Base-by-base conservation (phyloP, 2,797 vertebrate genomes). In the Leuciscus waleckii region DNA sequence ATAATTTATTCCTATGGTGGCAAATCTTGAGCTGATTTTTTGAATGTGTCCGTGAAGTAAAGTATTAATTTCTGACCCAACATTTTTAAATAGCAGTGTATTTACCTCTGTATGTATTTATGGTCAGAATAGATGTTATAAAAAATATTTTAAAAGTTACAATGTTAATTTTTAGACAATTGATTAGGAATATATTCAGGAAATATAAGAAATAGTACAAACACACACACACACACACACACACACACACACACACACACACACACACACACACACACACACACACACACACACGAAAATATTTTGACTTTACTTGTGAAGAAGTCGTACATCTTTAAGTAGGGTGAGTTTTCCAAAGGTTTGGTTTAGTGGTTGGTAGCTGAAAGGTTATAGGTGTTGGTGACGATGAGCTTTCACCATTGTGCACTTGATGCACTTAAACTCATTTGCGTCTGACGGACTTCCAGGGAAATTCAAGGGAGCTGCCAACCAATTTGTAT, bases 391-490 rank as follows among this genome's bases (percentile, higher is more conserved):
- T 49, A 49, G 29, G 11, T 49, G 3, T 49, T 35, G 29, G 11
- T 49, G 3, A 23, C 2, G 21, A 37, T 51, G 7, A 51, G 11
- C 63, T 54, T 63, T 80, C 43, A 68, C 13, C 7, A 2, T 10
- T 51, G 63, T 51, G 61, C 26, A 14, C 29, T n/a, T 54, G 43
- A 68, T 11, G 46, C 49, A 21, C 8, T 13, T 41, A 4, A 81
- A 41, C 49, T 26, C 23, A 81, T 58, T 71, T 58, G 67, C 1
- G 0, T 71, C 17, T 6, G 69, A 54, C 1, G 1, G 51, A 39
- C 37, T 80, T 68, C 63, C 63, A 68, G 43, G 32, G 43, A 69
- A 80, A 37, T 71, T 82, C 32, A 61, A 82, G 80, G 37, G 14
- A 68, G 35, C 67, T 51, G 78, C 43, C 5, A 68, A 1, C 2